phyloP scores from a whole-genome alignment of 2,113 vertebrate species.

The Oncorhynchus mykiss region DNA sequence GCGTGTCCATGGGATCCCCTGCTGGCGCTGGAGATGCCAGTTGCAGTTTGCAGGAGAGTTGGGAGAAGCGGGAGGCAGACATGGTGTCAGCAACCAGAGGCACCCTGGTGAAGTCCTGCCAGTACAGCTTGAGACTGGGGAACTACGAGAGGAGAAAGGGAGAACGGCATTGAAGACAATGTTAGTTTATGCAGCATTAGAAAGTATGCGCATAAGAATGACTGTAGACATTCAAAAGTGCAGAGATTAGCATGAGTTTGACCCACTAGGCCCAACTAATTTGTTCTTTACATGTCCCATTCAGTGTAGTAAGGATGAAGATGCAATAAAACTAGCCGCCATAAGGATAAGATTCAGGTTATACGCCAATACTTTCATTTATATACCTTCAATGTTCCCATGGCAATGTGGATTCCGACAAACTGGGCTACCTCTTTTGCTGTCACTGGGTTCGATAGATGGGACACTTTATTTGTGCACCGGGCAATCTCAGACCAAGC shows the following conservation, averaged over 20 bases:
- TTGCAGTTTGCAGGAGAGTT: conserved; percentile 61
- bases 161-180: background rate
- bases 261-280: too few species aligned
- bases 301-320: too few species aligned
- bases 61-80: conserved; percentile 62
- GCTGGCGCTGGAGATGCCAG: conserved; percentile 40
- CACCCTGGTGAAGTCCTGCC: conserved; percentile 74
- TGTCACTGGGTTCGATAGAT: conserved; percentile 47
- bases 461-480: conserved; percentile 57
- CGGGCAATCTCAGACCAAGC: conserved; percentile 69
- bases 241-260: too few species aligned
- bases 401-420: conserved; percentile 78
- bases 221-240: too few species aligned
- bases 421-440: conserved; percentile 68
- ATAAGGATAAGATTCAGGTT: background rate
- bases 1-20: background rate
- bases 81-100: conserved; percentile 74
- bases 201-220: too few species aligned
- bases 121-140: conserved; percentile 73
- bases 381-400: conserved; percentile 77
- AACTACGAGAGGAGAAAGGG: conserved; percentile 57
- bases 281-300: too few species aligned
- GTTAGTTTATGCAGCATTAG: too few species aligned
- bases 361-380: background rate
- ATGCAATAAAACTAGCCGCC: too few species aligned